Evolutionary conservation across 2,113 vertebrate genomes (phyloP).

Genomic region (Neolamprologus toae): DNA sequence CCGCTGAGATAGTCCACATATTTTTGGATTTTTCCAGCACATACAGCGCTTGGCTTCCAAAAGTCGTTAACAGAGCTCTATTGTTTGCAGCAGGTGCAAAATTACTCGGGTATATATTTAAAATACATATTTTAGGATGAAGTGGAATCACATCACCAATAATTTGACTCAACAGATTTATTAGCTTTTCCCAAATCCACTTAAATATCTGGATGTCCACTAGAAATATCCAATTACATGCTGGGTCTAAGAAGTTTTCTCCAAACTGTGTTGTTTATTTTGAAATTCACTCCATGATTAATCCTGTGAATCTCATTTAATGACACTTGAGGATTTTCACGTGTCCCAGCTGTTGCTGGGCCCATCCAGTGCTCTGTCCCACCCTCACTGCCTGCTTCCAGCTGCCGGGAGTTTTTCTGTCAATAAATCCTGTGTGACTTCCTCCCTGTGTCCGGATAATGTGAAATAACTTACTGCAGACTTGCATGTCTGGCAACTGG

Average conservation of each 20-base stretch:
- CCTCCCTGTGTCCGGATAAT: neutral
- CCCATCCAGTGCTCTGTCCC: neutral
- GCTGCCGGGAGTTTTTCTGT: neutral
- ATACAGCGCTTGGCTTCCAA: neutral
- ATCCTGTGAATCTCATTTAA: neutral
- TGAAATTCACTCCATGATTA: neutral
- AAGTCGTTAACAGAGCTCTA: neutral
- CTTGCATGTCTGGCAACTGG: neutral
- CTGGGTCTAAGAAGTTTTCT: neutral
- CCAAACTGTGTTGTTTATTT: neutral
- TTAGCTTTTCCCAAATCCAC: neutral
- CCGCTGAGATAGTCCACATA: accelerated
- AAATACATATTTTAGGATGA: neutral
- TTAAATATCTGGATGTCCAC: neutral
- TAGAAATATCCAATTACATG: neutral
- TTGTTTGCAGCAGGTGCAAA: neutral
- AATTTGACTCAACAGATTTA: neutral
- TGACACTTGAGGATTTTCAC: neutral
- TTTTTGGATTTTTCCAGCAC: accelerated
- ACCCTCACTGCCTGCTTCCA: neutral
- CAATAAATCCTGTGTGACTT: neutral
- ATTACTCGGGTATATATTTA: accelerated
- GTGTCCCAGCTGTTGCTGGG: neutral
- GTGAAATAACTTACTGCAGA: neutral
- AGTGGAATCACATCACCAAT: neutral